Evolutionary conservation across 2,888 invertebrate genomes (phyloP).

Genomic region (Cristatella mucedo): DNA sequence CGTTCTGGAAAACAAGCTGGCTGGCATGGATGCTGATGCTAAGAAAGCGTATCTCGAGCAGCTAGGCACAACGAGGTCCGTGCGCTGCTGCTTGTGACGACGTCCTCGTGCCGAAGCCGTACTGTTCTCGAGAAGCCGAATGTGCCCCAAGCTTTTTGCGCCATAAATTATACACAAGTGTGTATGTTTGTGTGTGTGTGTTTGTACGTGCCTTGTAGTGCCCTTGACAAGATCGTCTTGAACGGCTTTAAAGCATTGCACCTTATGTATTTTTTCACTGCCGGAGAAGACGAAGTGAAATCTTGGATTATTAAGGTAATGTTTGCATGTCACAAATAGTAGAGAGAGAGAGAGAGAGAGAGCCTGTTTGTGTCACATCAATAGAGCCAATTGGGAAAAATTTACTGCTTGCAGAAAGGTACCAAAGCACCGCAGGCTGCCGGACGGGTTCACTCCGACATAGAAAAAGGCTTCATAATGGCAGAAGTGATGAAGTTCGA

Average conservation of each 20-base stretch:
- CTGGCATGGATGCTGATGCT: constrained; percentile 54
- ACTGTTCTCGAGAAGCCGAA: too few relatives aligned
- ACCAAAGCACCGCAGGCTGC: constrained; percentile 97
- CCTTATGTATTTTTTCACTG: constrained; percentile 93
- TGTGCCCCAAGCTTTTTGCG: too few relatives aligned
- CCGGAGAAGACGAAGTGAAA: constrained; percentile 93
- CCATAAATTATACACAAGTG: too few relatives aligned
- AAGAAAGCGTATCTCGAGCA: constrained; percentile 65
- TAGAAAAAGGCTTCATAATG: constrained; percentile 99
- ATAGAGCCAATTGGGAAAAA: not conserved
- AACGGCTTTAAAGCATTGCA: constrained; percentile 91
- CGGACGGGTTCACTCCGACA: constrained; percentile 94
- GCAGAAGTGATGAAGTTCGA: constrained; percentile 97
- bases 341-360: too few relatives aligned
- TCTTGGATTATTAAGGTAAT: constrained; percentile 94
- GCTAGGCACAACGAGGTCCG: constrained; percentile 59
- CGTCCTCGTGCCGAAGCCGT: too few relatives aligned
- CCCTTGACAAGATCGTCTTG: constrained; percentile 86
- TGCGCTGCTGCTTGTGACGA: too few relatives aligned
- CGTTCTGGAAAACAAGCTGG: constrained; percentile 64
- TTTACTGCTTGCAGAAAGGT: constrained; percentile 55
- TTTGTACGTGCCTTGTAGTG: too few relatives aligned
- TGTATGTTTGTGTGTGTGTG: too few relatives aligned
- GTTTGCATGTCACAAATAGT: too few relatives aligned
- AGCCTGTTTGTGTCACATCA: not conserved